phyloP scores from a whole-genome alignment of 2,797 vertebrate genomes.

The Myiotriccus ornatus region DNA sequence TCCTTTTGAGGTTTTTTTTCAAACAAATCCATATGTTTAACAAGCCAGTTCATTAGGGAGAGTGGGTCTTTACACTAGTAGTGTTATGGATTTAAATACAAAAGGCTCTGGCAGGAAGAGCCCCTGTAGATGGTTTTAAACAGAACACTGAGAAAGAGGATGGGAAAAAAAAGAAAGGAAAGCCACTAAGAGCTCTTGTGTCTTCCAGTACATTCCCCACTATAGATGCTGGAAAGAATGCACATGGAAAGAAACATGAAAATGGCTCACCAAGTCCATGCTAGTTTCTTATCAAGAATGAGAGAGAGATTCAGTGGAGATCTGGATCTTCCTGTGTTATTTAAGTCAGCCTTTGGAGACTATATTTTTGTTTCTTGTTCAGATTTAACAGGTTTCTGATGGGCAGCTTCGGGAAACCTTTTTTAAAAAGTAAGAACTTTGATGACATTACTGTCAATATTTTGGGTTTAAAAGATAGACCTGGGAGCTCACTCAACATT shows the following conservation, averaged over 20 bases:
- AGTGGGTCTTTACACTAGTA: not conserved
- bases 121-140: not conserved
- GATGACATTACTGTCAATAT: constrained; percentile 52
- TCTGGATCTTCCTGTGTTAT: not conserved
- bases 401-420: constrained; percentile 18
- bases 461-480: constrained; percentile 42
- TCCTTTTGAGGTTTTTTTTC: not conserved
- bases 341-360: not conserved
- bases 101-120: not conserved
- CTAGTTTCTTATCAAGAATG: not conserved
- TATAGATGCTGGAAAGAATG: not conserved
- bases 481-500: not conserved
- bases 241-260: not conserved
- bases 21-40: not conserved
- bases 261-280: not conserved
- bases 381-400: constrained; percentile 61
- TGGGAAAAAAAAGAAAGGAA: rapidly evolving
- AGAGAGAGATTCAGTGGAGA: not conserved
- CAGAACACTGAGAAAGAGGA: not conserved
- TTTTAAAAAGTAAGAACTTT: constrained; percentile 24
- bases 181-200: not conserved
- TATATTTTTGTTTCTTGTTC: not conserved
- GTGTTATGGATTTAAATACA: not conserved
- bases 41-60: not conserved
- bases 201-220: not conserved